phyloP scores from a whole-genome alignment of 2,888 invertebrate genomes.

The Aphodius sticticus region DNA sequence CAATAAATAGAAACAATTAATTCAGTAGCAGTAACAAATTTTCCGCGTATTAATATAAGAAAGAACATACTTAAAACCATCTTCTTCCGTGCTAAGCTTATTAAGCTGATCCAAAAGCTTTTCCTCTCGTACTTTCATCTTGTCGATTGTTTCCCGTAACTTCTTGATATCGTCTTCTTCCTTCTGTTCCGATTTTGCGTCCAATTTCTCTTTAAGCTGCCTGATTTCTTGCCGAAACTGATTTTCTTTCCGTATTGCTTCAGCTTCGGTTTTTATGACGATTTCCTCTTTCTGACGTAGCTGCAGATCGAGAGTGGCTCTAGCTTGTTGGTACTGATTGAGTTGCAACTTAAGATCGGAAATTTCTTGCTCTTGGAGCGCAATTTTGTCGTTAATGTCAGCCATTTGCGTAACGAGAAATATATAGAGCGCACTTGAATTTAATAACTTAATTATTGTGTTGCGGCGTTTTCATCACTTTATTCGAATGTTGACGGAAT shows the following conservation, averaged over 20 bases:
- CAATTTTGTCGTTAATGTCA: constrained; percentile 48
- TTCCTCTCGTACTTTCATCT: constrained; percentile 45
- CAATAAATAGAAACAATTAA: too few species aligned
- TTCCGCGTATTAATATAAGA: too few species aligned
- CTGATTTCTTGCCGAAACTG: constrained; percentile 51
- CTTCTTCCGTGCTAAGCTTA: constrained; percentile 36
- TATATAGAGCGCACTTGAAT: background rate
- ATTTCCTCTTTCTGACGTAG: constrained; percentile 56
- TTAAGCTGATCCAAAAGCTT: constrained; percentile 41
- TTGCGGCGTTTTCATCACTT: background rate
- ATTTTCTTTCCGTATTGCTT: constrained; percentile 51
- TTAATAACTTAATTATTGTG: background rate
- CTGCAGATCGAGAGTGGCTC: constrained; percentile 53
- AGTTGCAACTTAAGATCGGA: constrained; percentile 51
- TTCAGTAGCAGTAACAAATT: too few species aligned
- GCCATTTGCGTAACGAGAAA: constrained; percentile 38
- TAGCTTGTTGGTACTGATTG: constrained; percentile 54
- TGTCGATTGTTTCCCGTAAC: constrained; percentile 49
- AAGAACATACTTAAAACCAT: constrained; percentile 40
- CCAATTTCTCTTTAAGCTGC: constrained; percentile 55
- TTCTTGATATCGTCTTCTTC: constrained; percentile 57
- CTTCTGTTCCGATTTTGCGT: constrained; percentile 58
- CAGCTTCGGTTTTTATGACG: constrained; percentile 54
- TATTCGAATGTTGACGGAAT: background rate
- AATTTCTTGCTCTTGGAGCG: constrained; percentile 48